phyloP scores from a whole-genome alignment of 2,888 invertebrate species.

The Arge pagana region DNA sequence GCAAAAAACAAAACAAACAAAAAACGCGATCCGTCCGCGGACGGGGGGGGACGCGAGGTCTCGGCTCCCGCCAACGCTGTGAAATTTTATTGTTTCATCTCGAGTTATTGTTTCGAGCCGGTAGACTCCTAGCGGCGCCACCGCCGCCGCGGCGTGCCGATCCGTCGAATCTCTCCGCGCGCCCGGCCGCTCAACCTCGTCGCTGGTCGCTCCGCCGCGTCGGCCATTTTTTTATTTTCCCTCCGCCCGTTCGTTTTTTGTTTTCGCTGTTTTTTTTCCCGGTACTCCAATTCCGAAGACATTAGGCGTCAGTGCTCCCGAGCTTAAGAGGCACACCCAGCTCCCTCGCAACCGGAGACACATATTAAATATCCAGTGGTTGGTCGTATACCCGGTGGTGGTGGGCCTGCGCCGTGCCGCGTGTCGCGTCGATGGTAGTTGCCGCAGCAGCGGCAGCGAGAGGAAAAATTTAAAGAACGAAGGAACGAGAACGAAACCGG shows the following conservation, averaged over 20 bases:
- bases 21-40: too few species aligned
- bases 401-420: constrained; percentile 11
- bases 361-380: constrained; percentile 24
- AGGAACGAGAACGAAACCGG: constrained; percentile 8
- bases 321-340: not conserved
- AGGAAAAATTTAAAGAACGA: not conserved
- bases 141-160: too few species aligned
- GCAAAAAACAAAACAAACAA: not conserved
- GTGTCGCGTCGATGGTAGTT: not conserved
- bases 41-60: too few species aligned
- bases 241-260: too few species aligned
- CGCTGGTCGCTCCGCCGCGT: too few species aligned
- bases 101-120: too few species aligned
- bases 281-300: not conserved
- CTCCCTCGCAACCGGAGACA: constrained; percentile 23
- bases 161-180: too few species aligned
- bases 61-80: too few species aligned
- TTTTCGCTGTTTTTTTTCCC: not conserved
- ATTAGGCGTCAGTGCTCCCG: constrained; percentile 3
- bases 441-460: constrained; percentile 1
- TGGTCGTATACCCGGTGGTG: not conserved
- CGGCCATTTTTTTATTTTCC: too few species aligned
- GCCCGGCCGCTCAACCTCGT: too few species aligned
- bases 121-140: too few species aligned
- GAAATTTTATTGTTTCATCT: too few species aligned